Conservation (phyloP, 2,113 vertebrate species). For the Callaeas wilsoni region DNA sequence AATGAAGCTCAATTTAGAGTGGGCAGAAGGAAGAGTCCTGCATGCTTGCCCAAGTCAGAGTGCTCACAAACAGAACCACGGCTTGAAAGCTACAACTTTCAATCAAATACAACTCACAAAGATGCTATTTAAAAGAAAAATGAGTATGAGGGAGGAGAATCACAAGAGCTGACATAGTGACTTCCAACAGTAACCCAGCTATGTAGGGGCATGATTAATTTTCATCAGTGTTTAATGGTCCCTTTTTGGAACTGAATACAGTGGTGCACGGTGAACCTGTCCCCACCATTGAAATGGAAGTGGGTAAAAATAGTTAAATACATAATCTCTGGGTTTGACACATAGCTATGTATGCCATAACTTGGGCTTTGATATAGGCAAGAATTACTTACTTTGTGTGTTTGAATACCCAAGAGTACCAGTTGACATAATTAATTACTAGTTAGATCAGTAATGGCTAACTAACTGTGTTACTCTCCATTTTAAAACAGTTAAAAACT, state of each 20-base stretch:
- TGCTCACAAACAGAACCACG: rapidly evolving
- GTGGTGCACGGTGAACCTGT: background rate
- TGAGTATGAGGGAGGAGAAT: rapidly evolving
- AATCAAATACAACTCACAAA: background rate
- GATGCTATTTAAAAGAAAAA: background rate
- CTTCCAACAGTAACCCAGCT: background rate
- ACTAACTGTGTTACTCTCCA: background rate
- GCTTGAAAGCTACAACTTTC: background rate
- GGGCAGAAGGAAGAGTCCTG: background rate
- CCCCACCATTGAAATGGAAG: background rate
- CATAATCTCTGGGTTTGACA: background rate
- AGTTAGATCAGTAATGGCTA: background rate
- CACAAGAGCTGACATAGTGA: background rate
- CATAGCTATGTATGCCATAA: background rate
- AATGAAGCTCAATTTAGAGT: background rate
- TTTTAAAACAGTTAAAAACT: background rate
- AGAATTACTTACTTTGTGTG: background rate
- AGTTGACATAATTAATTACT: background rate
- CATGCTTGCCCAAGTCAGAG: background rate
- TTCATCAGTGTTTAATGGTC: background rate
- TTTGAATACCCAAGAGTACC: background rate
- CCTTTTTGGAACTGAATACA: background rate
- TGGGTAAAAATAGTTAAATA: background rate
- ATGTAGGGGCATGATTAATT: background rate
- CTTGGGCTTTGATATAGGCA: background rate